Evolutionary conservation across 2,113 vertebrate species (phyloP), one percentile per base, ranked within the genome.

Genomic region (Lophius piscatorius): DNA sequence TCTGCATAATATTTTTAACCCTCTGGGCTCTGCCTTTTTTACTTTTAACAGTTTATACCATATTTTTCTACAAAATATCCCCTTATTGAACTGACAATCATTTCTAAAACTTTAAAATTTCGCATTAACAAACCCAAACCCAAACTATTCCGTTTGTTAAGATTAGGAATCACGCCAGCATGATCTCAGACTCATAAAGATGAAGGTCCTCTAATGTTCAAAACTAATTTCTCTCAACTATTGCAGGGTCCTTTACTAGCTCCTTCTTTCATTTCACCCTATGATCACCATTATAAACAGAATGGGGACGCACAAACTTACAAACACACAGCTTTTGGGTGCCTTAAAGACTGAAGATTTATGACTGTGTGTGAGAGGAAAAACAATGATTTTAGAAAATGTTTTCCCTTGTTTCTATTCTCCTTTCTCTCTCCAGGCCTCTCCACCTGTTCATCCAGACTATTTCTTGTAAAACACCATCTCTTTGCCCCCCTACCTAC

Each of bases 361-460:
- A 80, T 80, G 56, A 55, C 9, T 20, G 14, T 48, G 38, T 34
- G 52, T 42, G 36, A 33, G 4, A 45, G 48, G 36, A 78, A 42
- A 18, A 34, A 69, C 58, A 33, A 65, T 63, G 56, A 77, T 81
- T 52, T 63, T 29, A 38, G 33, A 57, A 58, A 49, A 68, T 42
- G 21, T 59, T 56, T 1, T 3, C 34, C 29, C 38, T 54, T 70
- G 42, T 63, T 57, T 69, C 31, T 49, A 14, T n/a, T 63, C 34
- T 58, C 12, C 18, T 20, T 42, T 54, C 26, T 29, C 16, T 39
- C 51, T 62, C 16, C 59, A 63, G 45, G 50, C 47, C 18, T 46
- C 17, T 20, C 24, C 42, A 55, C 29, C 54, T 55, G 18, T 14
- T 54, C 36, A 17, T 62, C 48, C 6, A 9, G 23, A 40, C 22